Evolutionary conservation across 2,797 vertebrate genomes (phyloP), one percentile per base, ranked within the genome.

Genomic region (Acanthopagrus latus): DNA sequence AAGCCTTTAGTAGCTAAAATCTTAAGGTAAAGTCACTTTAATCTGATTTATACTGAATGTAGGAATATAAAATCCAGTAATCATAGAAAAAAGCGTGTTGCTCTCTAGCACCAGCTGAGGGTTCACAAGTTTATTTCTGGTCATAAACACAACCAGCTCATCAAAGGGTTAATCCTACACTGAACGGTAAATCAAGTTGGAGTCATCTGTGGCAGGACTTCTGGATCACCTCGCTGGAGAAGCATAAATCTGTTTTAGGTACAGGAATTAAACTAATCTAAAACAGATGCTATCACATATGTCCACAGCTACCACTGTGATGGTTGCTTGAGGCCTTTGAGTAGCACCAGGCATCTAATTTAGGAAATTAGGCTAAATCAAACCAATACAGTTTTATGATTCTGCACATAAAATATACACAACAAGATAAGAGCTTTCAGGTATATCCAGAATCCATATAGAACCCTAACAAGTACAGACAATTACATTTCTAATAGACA

Each of bases 201-300:
- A 50, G 63, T 29, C 0, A 50, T 55, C 43, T 25, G 4, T 25
- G 51, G 48, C 0, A 1, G 21, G 23, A 38, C 27, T n/a, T 20
- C 29, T 33, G 68, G 68, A 56, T 77, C 9, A 50, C 56, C 18
- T 64, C 0, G 7, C 58, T 55, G 41, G 17, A 33, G n/a, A n/a
- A 51, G 57, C 43, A 29, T 23, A 57, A 77, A 76, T 81, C 78
- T 75, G 41, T 71, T 10, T 8, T 3, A 21, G 18, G 17, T 63
- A 43, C 1, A 18, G 0, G 11, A 69, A 77, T 76, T 74, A 80
- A 60, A 74, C 33, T 72, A 72, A 78, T 78, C 72, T 62, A 23
- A 76, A 80, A 54, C 74, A 68, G 65, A 79, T 38, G 65, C 71
- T 11, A 47, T 63, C 58, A 63, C 41, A 54, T 25, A 56, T 17